Base-by-base conservation (phyloP, 2,888 invertebrate genomes). In the Pammene fasciana region DNA sequence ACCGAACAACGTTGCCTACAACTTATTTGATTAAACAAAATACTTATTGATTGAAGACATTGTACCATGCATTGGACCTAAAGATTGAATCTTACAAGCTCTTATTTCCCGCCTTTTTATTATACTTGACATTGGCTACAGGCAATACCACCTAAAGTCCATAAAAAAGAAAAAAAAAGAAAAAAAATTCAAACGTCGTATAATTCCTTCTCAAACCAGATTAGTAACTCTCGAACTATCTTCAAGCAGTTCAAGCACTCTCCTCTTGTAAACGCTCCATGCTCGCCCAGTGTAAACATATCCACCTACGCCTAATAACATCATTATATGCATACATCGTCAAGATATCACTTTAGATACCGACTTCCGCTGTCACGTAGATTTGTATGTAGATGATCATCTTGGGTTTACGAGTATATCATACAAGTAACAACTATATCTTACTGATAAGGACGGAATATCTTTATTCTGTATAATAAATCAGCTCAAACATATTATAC, bases 281-380 rank as follows among this genome's bases (percentile, higher is more conserved):
- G 57, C 1, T 46, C 41, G 48, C 54, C 9, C 14, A 43, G 50
- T 57, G 68, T 68, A 60, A 65, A 70, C 36, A 70, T 65, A 34
- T 66, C 60, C 18, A 61, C 57, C 57, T 55, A 56, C 70, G 65
- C 18, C 16, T 56, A 66, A 59, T 59, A 70, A 54, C 50, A 38
- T 57, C 54, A 60, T 70, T 59, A 55, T 60, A 68, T 55, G 38
- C 55, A 59, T 59, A n/a, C 59, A 34, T 59, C 55, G 41, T 67
- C 55, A 45, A n/a, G 67, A 71, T 67, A 67, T 71, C 56, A 54
- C 61, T 64, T 55, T 45, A 68, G 68, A 68, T 68, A 59, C 50
- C 10, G 41, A 57, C 68, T 68, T 68, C 68, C 68, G 62, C 64
- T 60, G n/a, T 38, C 38, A 26, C 50, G 56, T 56, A 62, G 34